phyloP scores from a whole-genome alignment of 2,113 vertebrate species.

The Calyptomena viridis region DNA sequence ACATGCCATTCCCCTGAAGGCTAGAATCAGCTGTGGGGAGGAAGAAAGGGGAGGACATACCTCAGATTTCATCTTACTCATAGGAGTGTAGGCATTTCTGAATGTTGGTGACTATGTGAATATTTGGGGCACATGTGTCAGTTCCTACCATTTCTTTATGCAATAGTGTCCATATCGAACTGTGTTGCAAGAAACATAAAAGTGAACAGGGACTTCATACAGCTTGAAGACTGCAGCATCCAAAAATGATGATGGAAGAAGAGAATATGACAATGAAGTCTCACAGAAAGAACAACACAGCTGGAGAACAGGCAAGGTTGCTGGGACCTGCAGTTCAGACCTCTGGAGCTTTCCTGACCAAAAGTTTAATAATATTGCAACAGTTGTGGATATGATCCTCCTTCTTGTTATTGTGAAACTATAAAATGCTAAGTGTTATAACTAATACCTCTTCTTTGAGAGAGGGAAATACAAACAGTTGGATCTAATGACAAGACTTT shows the following conservation, averaged over 20 bases:
- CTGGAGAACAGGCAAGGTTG: background rate
- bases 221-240: background rate
- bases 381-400: background rate
- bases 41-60: background rate
- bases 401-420: background rate
- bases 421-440: background rate
- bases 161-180: background rate
- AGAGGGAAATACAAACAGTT: background rate
- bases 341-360: background rate
- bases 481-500: too few species aligned
- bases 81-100: background rate
- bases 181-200: background rate
- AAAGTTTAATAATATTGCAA: background rate
- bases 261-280: background rate
- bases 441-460: background rate
- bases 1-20: background rate
- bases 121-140: background rate
- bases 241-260: background rate
- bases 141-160: background rate
- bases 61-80: background rate
- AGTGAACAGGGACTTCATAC: background rate
- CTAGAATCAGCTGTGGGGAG: background rate
- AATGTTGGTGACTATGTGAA: background rate
- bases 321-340: background rate
- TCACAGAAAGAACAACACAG: background rate